Evolutionary conservation across 2,888 invertebrate species (phyloP), one percentile per base, ranked within the genome.

Genomic region (Apamea epomidion): DNA sequence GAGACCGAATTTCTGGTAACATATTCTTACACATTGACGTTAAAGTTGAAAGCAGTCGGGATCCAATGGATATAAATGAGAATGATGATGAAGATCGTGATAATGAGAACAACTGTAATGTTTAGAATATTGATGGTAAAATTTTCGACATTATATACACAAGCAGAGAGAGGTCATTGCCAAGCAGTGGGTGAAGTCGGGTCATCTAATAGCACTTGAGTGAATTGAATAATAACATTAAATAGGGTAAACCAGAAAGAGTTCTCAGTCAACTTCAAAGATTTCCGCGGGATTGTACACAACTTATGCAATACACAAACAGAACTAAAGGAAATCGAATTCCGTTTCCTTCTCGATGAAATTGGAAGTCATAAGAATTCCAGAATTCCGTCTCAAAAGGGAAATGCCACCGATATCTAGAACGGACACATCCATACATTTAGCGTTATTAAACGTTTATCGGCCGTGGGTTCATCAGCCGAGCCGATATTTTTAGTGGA

Each of bases 401-500:
- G 83, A 83, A 86, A 83, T 60, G 60, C 48, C 64, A 79, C 21
- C 64, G 37, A 51, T 71, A 87, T 74, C 72, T 86, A 76, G 87
- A 82, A 87, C 88, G 87, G 88, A 88, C 78, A 45, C 45, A 62
- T 68, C n/a, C 48, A 85, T 71, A 79, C 67, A 73, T 80, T 86
- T 75, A 78, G 81, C 73, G 77, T 76, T 85, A 81, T 80, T 86
- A 78, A 83, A 78, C 32, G 80, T 84, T 88, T 90, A 88, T 89
- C 87, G 88, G 88, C 75, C 85, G 85, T 60, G 91, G 82, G 93
- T 92, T 92, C 90, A 91, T 89, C 92, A 91, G 88, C 84, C 89
- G 90, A 78, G 88, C n/a, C 70, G 87, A 90, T 95, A 94, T 94
- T 92, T 94, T 93, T 94, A 94, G 94, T 92, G 80, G 90, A 91